Base-by-base conservation (phyloP, 2,888 invertebrate genomes). In the Tenthredo distinguenda region DNA sequence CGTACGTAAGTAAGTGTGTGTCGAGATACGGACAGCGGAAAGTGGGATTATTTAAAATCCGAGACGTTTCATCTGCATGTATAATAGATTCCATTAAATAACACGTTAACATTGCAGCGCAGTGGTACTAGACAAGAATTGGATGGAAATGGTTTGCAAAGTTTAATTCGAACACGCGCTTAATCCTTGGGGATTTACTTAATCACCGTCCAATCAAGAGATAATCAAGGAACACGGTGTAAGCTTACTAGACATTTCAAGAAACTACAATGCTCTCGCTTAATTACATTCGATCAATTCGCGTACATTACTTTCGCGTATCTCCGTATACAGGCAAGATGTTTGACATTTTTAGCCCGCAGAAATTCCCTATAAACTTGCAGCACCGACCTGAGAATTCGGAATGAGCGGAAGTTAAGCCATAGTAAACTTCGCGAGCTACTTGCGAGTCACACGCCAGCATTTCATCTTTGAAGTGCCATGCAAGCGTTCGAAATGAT, bases 201-300 rank as follows among this genome's bases (percentile, higher is more conserved):
- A 88, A 89, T 88, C 86, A 87, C 86, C 87, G 86, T 37, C 85
- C 86, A 86, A 85, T 82, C 71, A 65, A 37, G 50, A 62, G 79
- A 86, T 87, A 87, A 88, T 88, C 86, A 87, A 86, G 88, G 87
- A 87, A 82, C 71, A 58, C 71, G 85, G 58, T 76, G 76, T 74
- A 74, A 84, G 76, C 84, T 76, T 37, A 58, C 76, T 31, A 65
- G 83, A 68, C 68, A 50, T 83, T 71, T 47, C 68, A 50, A 68
- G 71, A 26, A 34, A 37, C 85, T 85, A 68, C 84, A 47, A 84
- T 85, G 34, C 77, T 74, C 34, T 71, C 58, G 82, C 86, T 87
- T 89, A 89, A 89, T 89, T 88, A 87, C 88, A 87, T 85, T 87
- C 88, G n/a, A 83, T 82, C 72, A 86, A 87, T 85, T 87, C 84